A percentile compares a stretch with the other conserved stretches of the same genome.
These are phyloP conservation scores for Salpingus planirostris DNA, from an alignment of 2,888 invertebrate genomes.

Conservation along the genomic window DNA sequence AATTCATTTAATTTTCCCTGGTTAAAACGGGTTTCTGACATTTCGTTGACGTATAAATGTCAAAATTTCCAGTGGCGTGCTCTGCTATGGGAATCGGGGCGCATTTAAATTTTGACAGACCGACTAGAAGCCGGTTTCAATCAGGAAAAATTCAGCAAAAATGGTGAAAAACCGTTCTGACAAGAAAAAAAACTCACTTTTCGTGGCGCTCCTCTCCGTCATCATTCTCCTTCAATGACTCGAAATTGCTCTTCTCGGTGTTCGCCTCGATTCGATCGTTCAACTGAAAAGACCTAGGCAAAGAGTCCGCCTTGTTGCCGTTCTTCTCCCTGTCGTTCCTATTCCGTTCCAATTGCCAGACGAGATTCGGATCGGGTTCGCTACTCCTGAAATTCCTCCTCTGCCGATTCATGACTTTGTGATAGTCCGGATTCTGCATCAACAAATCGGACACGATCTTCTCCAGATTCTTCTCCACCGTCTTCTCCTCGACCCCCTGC, in stretches of 20 bases:
- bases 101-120: no score
- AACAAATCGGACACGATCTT: slow-evolving; percentile 74
- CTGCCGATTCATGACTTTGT: slow-evolving; percentile 63
- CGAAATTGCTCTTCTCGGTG: slow-evolving; percentile 37
- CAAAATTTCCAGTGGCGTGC: no score
- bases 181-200: slow-evolving; percentile 24
- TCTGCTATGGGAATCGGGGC: no score
- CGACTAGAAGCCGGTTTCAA: no score
- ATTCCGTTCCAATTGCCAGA: slow-evolving; percentile 66
- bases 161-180: not conserved
- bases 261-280: slow-evolving; percentile 47
- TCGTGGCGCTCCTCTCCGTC: slow-evolving; percentile 30
- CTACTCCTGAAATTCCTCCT: slow-evolving; percentile 44
- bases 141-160: not conserved
- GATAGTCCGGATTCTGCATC: slow-evolving; percentile 75
- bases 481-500: slow-evolving; percentile 44
- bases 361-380: slow-evolving; percentile 45
- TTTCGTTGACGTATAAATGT: no score
- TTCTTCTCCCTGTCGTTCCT: slow-evolving; percentile 58
- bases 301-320: slow-evolving; percentile 65
- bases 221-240: slow-evolving; percentile 26
- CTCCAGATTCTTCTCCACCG: slow-evolving; percentile 52
- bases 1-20: not conserved
- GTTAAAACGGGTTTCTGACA: no score
- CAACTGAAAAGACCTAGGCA: slow-evolving; percentile 69